A percentile compares a stretch with the other conserved stretches of the same genome.
Conservation (phyloP, 1,140 invertebrate species). For the Liolophura sinensis region DNA sequence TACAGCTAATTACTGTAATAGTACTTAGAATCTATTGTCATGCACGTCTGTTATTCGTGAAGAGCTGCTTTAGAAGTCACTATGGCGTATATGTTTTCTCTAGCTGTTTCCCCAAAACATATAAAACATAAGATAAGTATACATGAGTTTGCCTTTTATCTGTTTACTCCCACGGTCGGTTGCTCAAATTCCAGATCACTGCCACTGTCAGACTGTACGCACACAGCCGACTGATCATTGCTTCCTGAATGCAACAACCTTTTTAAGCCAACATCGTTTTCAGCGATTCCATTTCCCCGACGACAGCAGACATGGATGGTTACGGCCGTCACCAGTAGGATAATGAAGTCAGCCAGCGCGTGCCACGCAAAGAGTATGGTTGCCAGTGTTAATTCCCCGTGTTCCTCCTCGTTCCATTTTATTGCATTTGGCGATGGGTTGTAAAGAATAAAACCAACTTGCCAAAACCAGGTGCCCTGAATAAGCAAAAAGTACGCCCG, state of each 20-base stretch:
- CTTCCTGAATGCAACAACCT: slow-evolving; percentile 31
- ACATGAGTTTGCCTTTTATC: no score
- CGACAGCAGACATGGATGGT: slow-evolving; percentile 32
- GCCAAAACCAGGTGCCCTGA: slow-evolving; percentile 63
- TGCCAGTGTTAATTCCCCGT: slow-evolving; percentile 59
- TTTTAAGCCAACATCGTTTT: slow-evolving; percentile 32
- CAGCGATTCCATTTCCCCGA: slow-evolving; percentile 14
- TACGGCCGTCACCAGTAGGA: slow-evolving; percentile 45
- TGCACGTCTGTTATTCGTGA: no score
- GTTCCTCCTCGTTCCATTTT: slow-evolving; percentile 53
- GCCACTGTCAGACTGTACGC: slow-evolving; percentile 37
- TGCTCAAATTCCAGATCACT: slow-evolving; percentile 35
- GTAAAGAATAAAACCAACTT: slow-evolving; percentile 62
- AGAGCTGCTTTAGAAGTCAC: no score
- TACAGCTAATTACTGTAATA: no score
- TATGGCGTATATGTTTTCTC: no score
- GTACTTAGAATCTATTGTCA: no score
- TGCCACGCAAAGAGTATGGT: slow-evolving; percentile 52
- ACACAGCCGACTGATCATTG: slow-evolving; percentile 38
- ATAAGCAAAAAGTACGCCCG: slow-evolving; percentile 51
- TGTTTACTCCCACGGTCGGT: no score
- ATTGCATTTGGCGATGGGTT: slow-evolving; percentile 45
- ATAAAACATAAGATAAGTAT: no score
- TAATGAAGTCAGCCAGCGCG: slow-evolving; percentile 42
- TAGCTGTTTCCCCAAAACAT: no score